Base-by-base conservation (phyloP, 2,888 invertebrate genomes). In the Ptychoptera albimana region DNA sequence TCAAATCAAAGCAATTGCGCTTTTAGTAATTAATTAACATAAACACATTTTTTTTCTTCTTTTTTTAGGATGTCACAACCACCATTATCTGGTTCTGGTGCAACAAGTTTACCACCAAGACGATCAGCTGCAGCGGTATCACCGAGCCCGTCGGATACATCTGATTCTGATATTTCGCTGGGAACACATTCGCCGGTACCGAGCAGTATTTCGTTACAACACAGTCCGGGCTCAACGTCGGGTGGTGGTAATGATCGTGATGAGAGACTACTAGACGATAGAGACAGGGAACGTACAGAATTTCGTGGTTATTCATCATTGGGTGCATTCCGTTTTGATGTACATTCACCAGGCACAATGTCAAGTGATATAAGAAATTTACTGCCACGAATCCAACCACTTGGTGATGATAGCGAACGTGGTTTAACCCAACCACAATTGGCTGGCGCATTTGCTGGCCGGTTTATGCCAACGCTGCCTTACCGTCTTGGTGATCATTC, bases 111-210 rank as follows among this genome's bases (percentile, higher is more conserved):
- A 23, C 57, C 59, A 42, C 55, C 58, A 50, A 57, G 60, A 14
- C 55, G 64, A 42, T 57, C 59, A 6, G 63, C 64, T 36, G 60
- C 60, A 9, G 60, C 55, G 2, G 57, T 61, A 11, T 65, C 65
- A 15, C 65, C 65, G 3, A 59, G 60, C 30, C 63, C 63, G 36
- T 64, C 65, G 40, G 64, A 64, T 41, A 63, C 62, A 41, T 63
- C 64, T 15, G 66, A 66, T 44, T 66, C 66, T 48, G 66, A 66
- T 50, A 66, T 66, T 50, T 66, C 66, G 10, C 50, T 66, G 45
- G 66, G 66, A 35, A 66, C 66, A 8, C 66, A 66, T 49, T 66
- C 66, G 36, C 66, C 66, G 8, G 64, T 66, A 50, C 66, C 66
- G 45, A 63, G 60, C 50, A 64, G 61, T 49, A 51, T 64, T 46